Evolutionary conservation across 1,140 invertebrate genomes (phyloP), one percentile per base, ranked within the genome.

Genomic region (Cyclina sinensis): DNA sequence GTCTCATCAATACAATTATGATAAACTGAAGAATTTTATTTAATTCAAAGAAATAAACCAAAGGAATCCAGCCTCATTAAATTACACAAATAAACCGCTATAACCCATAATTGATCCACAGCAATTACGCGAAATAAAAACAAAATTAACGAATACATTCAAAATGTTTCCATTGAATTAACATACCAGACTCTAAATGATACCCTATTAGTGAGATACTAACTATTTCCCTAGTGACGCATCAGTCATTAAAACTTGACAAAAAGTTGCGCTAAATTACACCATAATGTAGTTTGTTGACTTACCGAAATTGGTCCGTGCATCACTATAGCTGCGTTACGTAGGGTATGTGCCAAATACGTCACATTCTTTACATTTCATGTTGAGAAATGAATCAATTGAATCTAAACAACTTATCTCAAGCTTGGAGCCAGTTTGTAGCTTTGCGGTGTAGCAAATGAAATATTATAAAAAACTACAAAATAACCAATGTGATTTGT

Each of bases 121-220:
- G 57, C 57, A 27, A 62, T 62, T 7, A 62, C 27, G 24, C 27
- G 5, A 14, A 54, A 62, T 43, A 27, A 27, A 62, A 27, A 62
- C 27, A 27, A 24, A 27, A 62, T 54, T 27, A 62, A n/a, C 24
- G 57, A 27, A 27, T 21, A 27, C 43, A 62, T 62, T 62, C n/a
- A 1, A 27, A 62, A 62, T 62, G 57, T 62, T 62, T 62, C 57
- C n/a, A 27, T 62, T 62, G n/a, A 21, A 62, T 62, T 62, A 62
- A 62, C 57, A 62, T 62, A n/a, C 57, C 57, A 27, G 57, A 62
- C 57, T 27, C n/a, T 27, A 62, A 62, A 62, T 62, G 57, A 62
- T 62, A 62, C 57, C 24, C 4, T 62, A 2, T 27, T 27, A 62
- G 24, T 62, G 57, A 62, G 27, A 7, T 62, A 62, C 57, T 62